phyloP scores from a whole-genome alignment of 2,797 vertebrate genomes.

The Pseudocheirus occidentalis region DNA sequence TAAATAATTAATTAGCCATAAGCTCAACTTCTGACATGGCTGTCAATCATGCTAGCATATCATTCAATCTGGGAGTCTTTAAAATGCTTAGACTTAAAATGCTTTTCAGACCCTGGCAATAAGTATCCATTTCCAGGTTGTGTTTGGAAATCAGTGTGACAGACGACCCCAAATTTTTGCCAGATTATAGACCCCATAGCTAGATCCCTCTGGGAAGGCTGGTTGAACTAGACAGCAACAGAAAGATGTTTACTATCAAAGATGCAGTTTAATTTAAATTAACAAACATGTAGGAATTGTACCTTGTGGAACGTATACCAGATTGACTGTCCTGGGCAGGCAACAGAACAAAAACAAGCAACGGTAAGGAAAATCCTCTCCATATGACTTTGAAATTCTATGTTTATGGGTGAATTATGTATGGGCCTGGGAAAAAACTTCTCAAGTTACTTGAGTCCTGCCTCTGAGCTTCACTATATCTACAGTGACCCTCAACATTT shows the following conservation, averaged over 20 bases:
- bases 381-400: not conserved
- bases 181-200: not conserved
- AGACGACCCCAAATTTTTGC: constrained; percentile 4
- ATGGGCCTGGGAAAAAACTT: not conserved
- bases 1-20: constrained; percentile 54
- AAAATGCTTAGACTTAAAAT: constrained; percentile 16
- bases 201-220: not conserved
- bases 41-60: constrained; percentile 42
- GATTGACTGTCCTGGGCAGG: not conserved
- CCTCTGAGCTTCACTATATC: not conserved
- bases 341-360: not conserved
- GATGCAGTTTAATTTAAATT: constrained; percentile 18
- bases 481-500: not conserved
- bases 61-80: constrained; percentile 19
- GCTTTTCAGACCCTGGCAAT: constrained; percentile 43
- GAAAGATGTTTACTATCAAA: not conserved
- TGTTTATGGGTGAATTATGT: not conserved
- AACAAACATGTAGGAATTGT: not conserved
- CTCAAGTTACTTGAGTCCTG: not conserved
- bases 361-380: not conserved
- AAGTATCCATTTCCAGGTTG: constrained; percentile 44
- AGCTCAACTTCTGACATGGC: constrained; percentile 49
- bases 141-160: not conserved
- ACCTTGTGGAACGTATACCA: not conserved
- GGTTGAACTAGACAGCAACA: not conserved